A percentile compares a stretch with the other conserved stretches of the same genome.
These are phyloP conservation scores for Metalampra italica DNA, from an alignment of 2,888 invertebrate species.

Conservation along the genomic window DNA sequence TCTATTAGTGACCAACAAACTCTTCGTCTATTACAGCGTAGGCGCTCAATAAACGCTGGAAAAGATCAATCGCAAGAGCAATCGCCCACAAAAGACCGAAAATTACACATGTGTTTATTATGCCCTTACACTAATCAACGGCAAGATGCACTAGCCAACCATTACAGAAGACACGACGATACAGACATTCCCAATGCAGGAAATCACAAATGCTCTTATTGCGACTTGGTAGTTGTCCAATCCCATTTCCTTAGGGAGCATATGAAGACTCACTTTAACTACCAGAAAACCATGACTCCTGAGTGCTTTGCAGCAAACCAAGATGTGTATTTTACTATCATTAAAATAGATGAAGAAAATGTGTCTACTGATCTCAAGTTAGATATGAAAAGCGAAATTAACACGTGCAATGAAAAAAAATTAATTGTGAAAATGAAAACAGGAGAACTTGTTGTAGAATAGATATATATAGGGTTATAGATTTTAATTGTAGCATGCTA, in stretches of 20 bases:
- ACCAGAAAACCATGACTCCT: conserved; percentile 73
- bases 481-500: neutral
- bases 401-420: conserved; percentile 50
- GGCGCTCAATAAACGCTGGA: conserved; percentile 60
- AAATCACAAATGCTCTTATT: conserved; percentile 86
- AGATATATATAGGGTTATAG: conserved; percentile 12
- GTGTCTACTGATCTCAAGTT: conserved; percentile 59
- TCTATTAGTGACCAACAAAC: conserved; percentile 82
- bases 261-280: conserved; percentile 85
- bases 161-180: conserved; percentile 83
- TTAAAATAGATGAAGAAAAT: conserved; percentile 62
- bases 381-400: conserved; percentile 41
- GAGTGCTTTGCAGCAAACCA: conserved; percentile 81
- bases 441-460: conserved; percentile 56
- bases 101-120: conserved; percentile 83
- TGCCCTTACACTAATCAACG: conserved; percentile 90
- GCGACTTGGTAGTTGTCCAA: conserved; percentile 88
- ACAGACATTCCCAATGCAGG: conserved; percentile 79
- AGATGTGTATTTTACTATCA: conserved; percentile 77
- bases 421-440: conserved; percentile 64
- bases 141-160: conserved; percentile 85
- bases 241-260: conserved; percentile 88
- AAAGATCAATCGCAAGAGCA: conserved; percentile 59
- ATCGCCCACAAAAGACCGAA: conserved; percentile 76
- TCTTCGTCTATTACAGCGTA: conserved; percentile 76